Evolutionary conservation across 1,140 invertebrate genomes (phyloP), one percentile per base, ranked within the genome.

Genomic region (Neodiprion fabricii): DNA sequence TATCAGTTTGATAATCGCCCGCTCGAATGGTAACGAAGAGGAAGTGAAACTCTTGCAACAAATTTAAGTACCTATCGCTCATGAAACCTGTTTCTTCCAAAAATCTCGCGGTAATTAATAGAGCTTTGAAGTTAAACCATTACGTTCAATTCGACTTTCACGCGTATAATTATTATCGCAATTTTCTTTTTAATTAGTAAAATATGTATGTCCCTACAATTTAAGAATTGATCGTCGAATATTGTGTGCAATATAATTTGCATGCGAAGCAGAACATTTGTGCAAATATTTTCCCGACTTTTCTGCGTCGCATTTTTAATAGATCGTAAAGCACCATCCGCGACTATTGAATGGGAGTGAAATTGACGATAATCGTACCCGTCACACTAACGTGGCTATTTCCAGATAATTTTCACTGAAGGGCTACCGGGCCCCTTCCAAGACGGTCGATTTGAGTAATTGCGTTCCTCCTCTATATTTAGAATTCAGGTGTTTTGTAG

Each of bases 401-500:
- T 61, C 53, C 53, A 8, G 5, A 4, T 12, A 61, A 61, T 61
- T 61, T 61, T 61, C 53, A 61, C 4, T 61, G 8, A 61, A 61
- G n/a, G 28, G 28, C 28, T 40, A 5, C 53, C 53, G 9, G 53
- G 9, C 53, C n/a, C 5, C 53, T 61, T 61, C 53, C 11, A 17
- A 61, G 11, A 61, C 53, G 53, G 53, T 61, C 53, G 53, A 61
- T 61, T 61, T 61, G 53, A 61, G 53, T 61, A 61, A 61, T 61
- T 61, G 53, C 53, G 53, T 17, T 61, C 53, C 11, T 17, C 11
- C 53, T 61, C 53, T 61, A 61, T 61, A 61, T 61, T 61, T 61
- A 61, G 53, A 17, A 12, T 9, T 61, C n/a, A 61, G 53, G 53
- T 61, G 53, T 61, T 61, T 61, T 61, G 5, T 61, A 61, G 53